Evolutionary conservation across 2,888 invertebrate genomes (phyloP).

Genomic region (Melinopterus prodromus): DNA sequence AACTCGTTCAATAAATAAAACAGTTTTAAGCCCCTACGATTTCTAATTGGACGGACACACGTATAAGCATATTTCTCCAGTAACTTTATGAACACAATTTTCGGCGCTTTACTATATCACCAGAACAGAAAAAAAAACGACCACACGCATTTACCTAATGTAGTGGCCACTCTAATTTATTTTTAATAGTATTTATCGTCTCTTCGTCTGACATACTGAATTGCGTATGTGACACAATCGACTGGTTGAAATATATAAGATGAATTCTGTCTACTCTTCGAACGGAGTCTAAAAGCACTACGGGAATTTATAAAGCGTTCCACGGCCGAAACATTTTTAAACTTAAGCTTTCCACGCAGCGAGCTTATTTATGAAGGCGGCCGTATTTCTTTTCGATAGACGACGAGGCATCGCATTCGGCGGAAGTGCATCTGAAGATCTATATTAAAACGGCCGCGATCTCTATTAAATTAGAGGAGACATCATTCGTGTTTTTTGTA

Average conservation of each 20-base stretch:
- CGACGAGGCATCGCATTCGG: background rate
- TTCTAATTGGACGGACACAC: background rate
- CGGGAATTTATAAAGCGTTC: background rate
- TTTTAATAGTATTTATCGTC: conserved; percentile 4
- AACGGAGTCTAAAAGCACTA: background rate
- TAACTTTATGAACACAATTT: background rate
- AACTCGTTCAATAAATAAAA: background rate
- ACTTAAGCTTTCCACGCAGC: background rate
- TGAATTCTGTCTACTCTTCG: background rate
- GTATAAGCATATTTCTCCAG: background rate
- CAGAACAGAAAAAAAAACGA: background rate
- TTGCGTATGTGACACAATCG: background rate
- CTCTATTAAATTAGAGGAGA: background rate
- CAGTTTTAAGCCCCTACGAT: background rate
- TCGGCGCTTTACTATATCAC: background rate
- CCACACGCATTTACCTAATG: background rate
- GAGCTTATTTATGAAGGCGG: background rate
- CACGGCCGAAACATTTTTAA: background rate
- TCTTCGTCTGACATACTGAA: background rate
- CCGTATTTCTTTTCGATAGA: background rate
- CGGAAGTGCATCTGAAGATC: background rate
- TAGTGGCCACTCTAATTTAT: background rate
- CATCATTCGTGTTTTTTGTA: background rate
- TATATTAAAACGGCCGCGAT: background rate
- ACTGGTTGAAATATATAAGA: background rate